Conservation (phyloP, 2,113 vertebrate genomes). For the Promerops cafer region DNA sequence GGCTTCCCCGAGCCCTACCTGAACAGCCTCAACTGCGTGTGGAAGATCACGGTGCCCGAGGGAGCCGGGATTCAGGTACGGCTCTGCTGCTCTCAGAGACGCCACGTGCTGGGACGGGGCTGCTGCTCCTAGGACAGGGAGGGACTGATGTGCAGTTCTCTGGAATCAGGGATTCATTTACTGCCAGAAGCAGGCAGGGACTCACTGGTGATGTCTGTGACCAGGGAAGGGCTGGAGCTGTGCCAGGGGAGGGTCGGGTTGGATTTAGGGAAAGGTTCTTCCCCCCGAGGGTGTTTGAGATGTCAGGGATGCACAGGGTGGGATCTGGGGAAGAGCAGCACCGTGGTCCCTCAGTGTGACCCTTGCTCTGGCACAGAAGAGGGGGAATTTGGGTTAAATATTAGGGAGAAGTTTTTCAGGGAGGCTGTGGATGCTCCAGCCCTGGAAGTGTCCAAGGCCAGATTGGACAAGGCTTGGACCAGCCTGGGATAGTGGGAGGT, state of each 20-base stretch:
- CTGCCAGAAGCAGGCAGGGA: not conserved
- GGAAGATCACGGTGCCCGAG: constrained; percentile 95
- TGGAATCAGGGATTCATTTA: not conserved
- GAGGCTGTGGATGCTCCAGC: not conserved
- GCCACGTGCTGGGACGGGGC: fast-evolving
- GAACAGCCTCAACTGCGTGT: constrained; percentile 97
- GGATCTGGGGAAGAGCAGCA: not conserved
- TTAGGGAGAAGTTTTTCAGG: not conserved
- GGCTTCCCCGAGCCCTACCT: constrained; percentile 97
- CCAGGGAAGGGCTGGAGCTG: not conserved
- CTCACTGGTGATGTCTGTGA: not conserved
- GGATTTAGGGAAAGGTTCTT: not conserved
- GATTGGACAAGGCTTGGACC: not conserved
- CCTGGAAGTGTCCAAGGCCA: not conserved
- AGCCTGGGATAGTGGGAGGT: not conserved
- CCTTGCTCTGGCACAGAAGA: not conserved
- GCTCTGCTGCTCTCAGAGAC: not conserved
- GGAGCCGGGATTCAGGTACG: constrained; percentile 95
- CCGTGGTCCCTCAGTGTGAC: fast-evolving
- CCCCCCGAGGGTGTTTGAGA: not conserved
- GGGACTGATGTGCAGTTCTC: not conserved
- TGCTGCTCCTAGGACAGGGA: not conserved
- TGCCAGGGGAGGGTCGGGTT: not conserved
- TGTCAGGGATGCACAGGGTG: not conserved
- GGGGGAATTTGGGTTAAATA: not conserved